Evolutionary conservation across 92 coral and sea anemone genomes (phyloP).

Genomic region (Siderastrea siderea): DNA sequence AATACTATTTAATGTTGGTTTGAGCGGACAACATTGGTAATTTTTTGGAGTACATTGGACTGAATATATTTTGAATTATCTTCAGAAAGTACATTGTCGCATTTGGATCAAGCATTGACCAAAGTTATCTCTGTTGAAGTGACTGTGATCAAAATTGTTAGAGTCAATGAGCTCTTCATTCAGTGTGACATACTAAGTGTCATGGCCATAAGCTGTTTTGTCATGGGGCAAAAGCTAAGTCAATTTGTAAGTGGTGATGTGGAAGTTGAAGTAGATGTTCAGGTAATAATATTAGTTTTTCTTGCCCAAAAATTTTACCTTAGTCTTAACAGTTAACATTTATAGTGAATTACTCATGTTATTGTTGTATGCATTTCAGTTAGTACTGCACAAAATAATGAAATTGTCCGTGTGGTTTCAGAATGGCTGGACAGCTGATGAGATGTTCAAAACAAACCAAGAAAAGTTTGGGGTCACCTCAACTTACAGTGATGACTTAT

Average conservation of each 20-base stretch:
- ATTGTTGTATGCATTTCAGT: background rate
- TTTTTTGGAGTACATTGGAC: background rate
- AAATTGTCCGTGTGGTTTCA: background rate
- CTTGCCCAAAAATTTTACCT: too few relatives aligned
- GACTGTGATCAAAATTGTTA: slow-evolving; percentile 16
- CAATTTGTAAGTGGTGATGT: slow-evolving; percentile 52
- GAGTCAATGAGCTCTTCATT: slow-evolving; percentile 48
- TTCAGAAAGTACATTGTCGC: background rate
- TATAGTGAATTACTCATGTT: background rate
- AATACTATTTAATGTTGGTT: background rate
- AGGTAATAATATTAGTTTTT: background rate
- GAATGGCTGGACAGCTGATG: slow-evolving; percentile 64
- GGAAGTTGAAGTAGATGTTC: slow-evolving; percentile 49
- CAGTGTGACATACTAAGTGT: slow-evolving; percentile 13
- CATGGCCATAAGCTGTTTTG: slow-evolving; percentile 51
- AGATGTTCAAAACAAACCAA: slow-evolving; percentile 56
- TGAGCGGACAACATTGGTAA: background rate
- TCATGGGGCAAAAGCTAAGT: slow-evolving; percentile 53
- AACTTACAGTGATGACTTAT: slow-evolving; percentile 37
- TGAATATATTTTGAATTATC: background rate
- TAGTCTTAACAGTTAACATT: background rate
- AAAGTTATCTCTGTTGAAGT: background rate
- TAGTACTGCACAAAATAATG: background rate
- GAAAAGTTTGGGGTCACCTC: slow-evolving; percentile 62
- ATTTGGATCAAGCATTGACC: background rate